Percentiles rank a stretch among this genome's conserved stretches.
Conservation (phyloP, 2,797 vertebrate genomes). For the Peromyscus melanophrys region DNA sequence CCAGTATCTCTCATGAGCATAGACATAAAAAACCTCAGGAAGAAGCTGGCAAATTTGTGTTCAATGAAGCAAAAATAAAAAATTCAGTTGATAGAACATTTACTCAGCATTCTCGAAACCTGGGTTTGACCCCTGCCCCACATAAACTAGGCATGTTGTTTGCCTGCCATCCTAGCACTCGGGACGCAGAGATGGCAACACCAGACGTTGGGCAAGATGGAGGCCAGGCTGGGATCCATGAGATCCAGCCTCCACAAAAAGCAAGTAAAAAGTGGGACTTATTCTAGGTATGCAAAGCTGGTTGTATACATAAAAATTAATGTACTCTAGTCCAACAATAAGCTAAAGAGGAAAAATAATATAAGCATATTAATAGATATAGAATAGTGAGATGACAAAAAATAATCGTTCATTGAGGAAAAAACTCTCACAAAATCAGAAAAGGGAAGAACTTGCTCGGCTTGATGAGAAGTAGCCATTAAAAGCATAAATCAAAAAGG, state of each 20-base stretch:
- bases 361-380: neutral
- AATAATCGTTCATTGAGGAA: neutral
- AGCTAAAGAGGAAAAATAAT: neutral
- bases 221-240: neutral
- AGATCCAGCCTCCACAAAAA: neutral
- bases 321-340: neutral
- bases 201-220: neutral
- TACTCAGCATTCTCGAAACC: neutral
- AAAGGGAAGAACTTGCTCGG: neutral
- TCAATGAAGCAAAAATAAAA: neutral
- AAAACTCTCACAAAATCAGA: neutral
- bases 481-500: neutral
- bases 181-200: neutral
- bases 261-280: neutral
- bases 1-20: neutral
- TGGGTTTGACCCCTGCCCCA: neutral
- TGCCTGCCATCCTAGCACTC: neutral
- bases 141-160: neutral
- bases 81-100: neutral
- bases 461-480: neutral
- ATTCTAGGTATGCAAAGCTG: neutral
- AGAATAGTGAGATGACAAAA: neutral
- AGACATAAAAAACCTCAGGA: neutral
- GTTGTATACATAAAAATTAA: neutral
- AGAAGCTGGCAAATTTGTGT: neutral